Conservation (phyloP, 2,113 vertebrate genomes). For the Hoplias malabaricus region DNA sequence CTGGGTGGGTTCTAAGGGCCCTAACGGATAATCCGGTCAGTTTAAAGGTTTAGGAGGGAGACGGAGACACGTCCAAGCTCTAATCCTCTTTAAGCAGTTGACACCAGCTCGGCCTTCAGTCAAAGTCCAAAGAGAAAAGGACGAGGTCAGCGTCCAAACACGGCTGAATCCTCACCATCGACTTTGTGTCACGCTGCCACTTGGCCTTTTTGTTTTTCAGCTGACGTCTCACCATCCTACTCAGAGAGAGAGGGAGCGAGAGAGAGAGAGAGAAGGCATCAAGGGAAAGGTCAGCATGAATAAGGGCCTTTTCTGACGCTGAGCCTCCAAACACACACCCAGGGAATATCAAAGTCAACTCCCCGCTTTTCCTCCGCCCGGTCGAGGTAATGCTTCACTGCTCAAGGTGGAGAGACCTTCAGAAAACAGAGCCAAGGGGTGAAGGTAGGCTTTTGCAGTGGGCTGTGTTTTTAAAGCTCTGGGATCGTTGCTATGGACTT, state of each 20-base stretch:
- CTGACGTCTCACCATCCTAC: slow-evolving; percentile 20
- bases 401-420: slow-evolving; percentile 19
- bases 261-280: slow-evolving; percentile 21
- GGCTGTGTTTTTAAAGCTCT: not conserved
- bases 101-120: not conserved
- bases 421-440: slow-evolving; percentile 11
- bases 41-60: not conserved
- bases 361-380: not conserved
- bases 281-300: slow-evolving; percentile 56
- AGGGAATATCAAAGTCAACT: slow-evolving; percentile 45
- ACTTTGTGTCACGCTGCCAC: slow-evolving; percentile 55
- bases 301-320: slow-evolving; percentile 28
- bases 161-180: slow-evolving; percentile 40
- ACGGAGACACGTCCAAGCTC: not conserved
- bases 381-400: slow-evolving; percentile 18
- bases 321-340: slow-evolving; percentile 19
- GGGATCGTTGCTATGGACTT: not conserved
- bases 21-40: not conserved
- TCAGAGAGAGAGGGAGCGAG: not conserved
- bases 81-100: slow-evolving; percentile 12
- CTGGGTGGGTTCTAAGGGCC: too few species aligned
- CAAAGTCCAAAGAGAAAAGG: slow-evolving; percentile 7
- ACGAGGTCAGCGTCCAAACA: slow-evolving; percentile 47
- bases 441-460: not conserved
- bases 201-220: slow-evolving; percentile 54